Evolutionary conservation across 2,888 invertebrate genomes (phyloP).

Genomic region (Phortica magna): DNA sequence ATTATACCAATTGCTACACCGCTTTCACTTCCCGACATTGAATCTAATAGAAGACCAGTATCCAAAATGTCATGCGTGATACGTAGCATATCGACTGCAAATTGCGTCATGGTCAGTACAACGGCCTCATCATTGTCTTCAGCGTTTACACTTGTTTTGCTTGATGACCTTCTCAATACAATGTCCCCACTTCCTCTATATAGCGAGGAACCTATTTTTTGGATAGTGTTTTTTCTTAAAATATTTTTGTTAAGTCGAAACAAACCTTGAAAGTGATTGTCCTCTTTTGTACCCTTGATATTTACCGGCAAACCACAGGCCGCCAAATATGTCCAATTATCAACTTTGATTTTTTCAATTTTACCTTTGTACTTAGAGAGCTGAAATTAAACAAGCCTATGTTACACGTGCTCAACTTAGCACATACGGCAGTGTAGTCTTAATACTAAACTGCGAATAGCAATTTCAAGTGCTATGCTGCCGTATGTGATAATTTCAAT

Average conservation of each 20-base stretch:
- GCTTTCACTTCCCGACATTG: not conserved
- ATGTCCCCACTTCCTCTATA: not conserved
- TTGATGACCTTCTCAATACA: not conserved
- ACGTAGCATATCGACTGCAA: constrained; percentile 86
- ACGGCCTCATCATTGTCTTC: constrained; percentile 70
- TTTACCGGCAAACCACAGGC: constrained; percentile 86
- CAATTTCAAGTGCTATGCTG: too few species aligned
- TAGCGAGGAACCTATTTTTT: too few species aligned
- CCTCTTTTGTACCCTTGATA: too few species aligned
- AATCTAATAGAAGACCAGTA: not conserved
- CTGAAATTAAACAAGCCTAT: constrained; percentile 72
- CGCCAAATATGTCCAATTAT: constrained; percentile 98
- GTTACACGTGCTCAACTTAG: too few species aligned
- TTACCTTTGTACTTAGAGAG: constrained; percentile 81
- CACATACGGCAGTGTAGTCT: too few species aligned
- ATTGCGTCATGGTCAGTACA: constrained; percentile 83
- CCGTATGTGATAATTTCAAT: not conserved
- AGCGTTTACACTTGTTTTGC: not conserved
- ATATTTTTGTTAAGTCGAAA: too few species aligned
- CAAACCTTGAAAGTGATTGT: too few species aligned
- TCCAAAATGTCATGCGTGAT: constrained; percentile 78
- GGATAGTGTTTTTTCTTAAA: too few species aligned
- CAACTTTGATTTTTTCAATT: constrained; percentile 97
- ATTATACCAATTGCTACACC: not conserved
- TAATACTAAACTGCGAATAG: too few species aligned